Evolutionary conservation across 64 coral and sea anemone genomes (phyloP).

Genomic region (Pachyseris speciosa): DNA sequence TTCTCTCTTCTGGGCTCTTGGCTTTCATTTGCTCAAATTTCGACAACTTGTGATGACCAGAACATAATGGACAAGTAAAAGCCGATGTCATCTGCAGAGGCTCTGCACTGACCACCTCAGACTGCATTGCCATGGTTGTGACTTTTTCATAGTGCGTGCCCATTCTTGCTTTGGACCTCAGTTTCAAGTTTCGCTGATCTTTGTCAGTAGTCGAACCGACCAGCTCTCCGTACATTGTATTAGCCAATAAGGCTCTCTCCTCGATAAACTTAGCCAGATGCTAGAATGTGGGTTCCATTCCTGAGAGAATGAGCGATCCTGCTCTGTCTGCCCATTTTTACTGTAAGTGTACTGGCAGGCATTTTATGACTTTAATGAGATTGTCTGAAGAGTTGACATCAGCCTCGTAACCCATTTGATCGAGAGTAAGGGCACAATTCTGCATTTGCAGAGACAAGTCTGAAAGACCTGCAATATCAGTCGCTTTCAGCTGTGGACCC

Average conservation of each 20-base stretch:
- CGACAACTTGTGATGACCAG: slow-evolving; percentile 11
- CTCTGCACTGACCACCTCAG: too few relatives aligned
- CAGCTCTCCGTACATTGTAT: slow-evolving; percentile 22
- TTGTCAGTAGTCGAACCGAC: slow-evolving; percentile 8
- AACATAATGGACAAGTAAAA: background rate
- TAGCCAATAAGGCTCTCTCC: slow-evolving; percentile 27
- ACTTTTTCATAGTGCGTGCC: background rate
- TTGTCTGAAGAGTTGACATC: background rate
- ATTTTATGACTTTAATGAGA: slow-evolving; percentile 15
- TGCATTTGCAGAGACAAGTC: background rate
- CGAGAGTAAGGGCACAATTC: too few relatives aligned
- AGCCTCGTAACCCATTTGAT: too few relatives aligned
- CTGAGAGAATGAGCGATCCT: background rate
- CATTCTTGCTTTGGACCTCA: background rate
- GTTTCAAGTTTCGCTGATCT: too few relatives aligned
- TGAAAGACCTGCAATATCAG: background rate
- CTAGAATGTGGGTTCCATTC: slow-evolving; percentile 19
- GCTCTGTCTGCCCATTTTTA: background rate
- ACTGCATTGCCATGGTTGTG: too few relatives aligned
- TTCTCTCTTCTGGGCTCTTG: slow-evolving; percentile 43
- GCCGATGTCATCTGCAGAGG: too few relatives aligned
- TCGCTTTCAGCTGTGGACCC: too few relatives aligned
- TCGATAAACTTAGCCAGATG: slow-evolving; percentile 11
- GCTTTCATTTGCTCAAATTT: slow-evolving; percentile 6
- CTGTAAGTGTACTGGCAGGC: slow-evolving; percentile 8